These are phyloP conservation scores for Penelope pileata DNA, from an alignment of 2,113 vertebrate species.

Conservation along the genomic window DNA sequence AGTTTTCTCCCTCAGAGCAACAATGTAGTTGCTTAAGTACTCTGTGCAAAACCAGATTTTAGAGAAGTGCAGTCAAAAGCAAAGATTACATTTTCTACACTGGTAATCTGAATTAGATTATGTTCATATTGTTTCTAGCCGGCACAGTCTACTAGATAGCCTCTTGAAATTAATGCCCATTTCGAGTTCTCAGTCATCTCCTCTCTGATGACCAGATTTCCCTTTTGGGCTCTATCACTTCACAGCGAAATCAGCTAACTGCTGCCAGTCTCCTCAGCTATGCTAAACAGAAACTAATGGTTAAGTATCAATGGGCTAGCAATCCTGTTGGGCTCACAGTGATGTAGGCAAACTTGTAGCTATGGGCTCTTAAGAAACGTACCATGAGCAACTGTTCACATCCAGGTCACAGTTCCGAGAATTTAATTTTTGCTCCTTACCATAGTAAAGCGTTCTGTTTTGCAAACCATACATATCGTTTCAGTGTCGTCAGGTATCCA, in stretches of 20 bases:
- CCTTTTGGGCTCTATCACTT: background rate
- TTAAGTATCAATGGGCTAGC: background rate
- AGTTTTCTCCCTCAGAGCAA: background rate
- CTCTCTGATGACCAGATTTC: background rate
- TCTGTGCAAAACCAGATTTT: background rate
- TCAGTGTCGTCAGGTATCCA: slow-evolving; percentile 93
- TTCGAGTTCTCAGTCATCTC: background rate
- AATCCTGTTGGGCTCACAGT: background rate
- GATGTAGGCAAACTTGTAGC: background rate
- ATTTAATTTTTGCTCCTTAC: slow-evolving; percentile 73
- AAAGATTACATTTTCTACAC: background rate
- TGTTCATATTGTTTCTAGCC: background rate
- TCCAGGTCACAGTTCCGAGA: background rate
- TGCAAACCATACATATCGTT: slow-evolving; percentile 91
- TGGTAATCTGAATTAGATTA: background rate
- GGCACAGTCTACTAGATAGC: background rate
- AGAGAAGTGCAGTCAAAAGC: background rate
- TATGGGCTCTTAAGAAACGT: background rate
- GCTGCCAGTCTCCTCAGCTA: background rate
- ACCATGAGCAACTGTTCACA: background rate
- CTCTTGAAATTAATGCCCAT: background rate
- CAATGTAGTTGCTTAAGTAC: background rate
- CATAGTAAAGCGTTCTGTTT: slow-evolving; percentile 93
- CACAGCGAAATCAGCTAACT: background rate
- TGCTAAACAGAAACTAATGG: background rate